These are phyloP conservation scores for Cichladusa arquata DNA, from an alignment of 2,113 vertebrate genomes.

Conservation along the genomic window DNA sequence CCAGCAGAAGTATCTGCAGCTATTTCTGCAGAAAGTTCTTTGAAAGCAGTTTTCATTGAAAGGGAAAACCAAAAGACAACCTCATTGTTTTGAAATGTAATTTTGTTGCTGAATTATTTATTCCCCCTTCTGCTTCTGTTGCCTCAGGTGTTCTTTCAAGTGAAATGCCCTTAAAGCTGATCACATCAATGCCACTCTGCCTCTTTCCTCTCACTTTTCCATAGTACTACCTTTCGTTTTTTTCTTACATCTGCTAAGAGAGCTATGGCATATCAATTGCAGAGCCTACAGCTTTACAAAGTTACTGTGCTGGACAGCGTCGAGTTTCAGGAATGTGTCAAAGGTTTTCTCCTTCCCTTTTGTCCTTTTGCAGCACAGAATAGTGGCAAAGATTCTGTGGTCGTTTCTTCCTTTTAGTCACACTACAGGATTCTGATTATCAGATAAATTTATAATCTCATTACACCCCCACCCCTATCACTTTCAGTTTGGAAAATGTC, in stretches of 20 bases:
- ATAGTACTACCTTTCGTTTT: background rate
- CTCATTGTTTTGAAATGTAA: conserved; percentile 37
- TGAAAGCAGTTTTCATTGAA: background rate
- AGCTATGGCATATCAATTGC: background rate
- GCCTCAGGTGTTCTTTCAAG: conserved; percentile 42
- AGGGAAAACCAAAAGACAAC: background rate
- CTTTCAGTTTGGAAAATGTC: conserved; percentile 40
- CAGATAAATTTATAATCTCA: conserved; percentile 34
- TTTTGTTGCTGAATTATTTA: conserved; percentile 64
- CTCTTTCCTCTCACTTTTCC: background rate
- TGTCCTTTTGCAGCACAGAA: background rate
- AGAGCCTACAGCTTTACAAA: background rate
- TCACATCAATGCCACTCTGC: conserved; percentile 23
- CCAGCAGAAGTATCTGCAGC: background rate
- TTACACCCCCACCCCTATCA: background rate
- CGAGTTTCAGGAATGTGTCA: background rate
- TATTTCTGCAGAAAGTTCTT: background rate
- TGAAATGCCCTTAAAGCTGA: conserved; percentile 47
- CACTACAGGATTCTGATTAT: background rate
- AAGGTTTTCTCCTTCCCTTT: background rate
- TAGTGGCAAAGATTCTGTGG: background rate
- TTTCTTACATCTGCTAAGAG: background rate
- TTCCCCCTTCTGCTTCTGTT: conserved; percentile 37
- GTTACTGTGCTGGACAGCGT: background rate
- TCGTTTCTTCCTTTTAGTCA: background rate